Evolutionary conservation across 1,140 invertebrate genomes (phyloP), one percentile per base, ranked within the genome.

Genomic region (Nasonia longicornis): DNA sequence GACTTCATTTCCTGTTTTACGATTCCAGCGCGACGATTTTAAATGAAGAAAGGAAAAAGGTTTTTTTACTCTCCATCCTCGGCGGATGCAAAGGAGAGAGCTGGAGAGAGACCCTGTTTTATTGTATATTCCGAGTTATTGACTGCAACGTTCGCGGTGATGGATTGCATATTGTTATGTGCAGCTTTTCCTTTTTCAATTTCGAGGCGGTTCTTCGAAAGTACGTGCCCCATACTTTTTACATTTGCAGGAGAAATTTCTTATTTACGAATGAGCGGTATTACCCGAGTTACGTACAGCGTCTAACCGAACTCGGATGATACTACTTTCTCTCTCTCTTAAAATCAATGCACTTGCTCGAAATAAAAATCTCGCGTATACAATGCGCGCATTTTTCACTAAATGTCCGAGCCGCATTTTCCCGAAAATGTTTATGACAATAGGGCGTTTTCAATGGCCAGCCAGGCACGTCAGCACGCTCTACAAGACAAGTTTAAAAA

Each of bases 1-100:
- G 52, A 73, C 71, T 79, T 66, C 52, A 73, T 79, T 73, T 73
- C 14, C 38, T 63, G 20, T 71, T 79, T 79, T 79, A 79, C 69
- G 67, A 79, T 79, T 72, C 77, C 69, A 63, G 58, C 38, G 29
- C 69, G 70, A 63, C 69, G 67, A 38, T 63, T 71, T 79, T 63
- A n/a, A 52, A 79, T 79, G 52, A 12, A 72, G 71, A 63, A 79
- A 75, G 35, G 35, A 16, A 38, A 70, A n/a, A 20, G 6, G 35
- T 16, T 38, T 35, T 35, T 52, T 52, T 52, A 52, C 12, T 16
- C 16, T 58, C 0, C 7, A n/a, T 58, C 52, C 52, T 67, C 22
- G 66, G 26, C 11, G 29, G 66, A 26, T 42, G 38, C 38, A 42
- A 42, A 42, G 14, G 26, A 20, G 20, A 22, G n/a, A 7, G 63